Base-by-base conservation (phyloP, 2,888 invertebrate species). In the Metacarcinus magister region DNA sequence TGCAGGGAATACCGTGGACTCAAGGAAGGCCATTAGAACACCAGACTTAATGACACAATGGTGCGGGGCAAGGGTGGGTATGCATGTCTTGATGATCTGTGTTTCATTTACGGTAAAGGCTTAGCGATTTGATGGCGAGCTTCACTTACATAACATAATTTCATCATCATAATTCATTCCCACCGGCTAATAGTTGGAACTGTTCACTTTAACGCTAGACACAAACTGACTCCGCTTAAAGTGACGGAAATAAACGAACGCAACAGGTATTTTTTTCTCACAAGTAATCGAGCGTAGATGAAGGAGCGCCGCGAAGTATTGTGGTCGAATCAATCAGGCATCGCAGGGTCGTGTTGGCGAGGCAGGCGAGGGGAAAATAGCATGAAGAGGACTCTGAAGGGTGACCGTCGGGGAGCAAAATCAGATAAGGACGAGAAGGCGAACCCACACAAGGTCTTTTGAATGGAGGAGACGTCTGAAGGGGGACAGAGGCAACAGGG, bases 381-480 rank as follows among this genome's bases (percentile, higher is more conserved):
- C 32, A 87, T 13, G 10, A 87, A 39, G 13, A 87, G 32, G 39
- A 39, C 16, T 87, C 39, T 87, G 87, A 87, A 16, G 39, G 87
- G 39, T 87, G 87, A 87, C 39, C 87, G 87, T 13, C 32, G 10
- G 39, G 39, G 32, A 87, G 16, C 87, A 32, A 75, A 39, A 87
- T 87, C 87, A 87, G 87, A 87, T 87, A 87, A 87, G 87, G 39
- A 39, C 87, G 87, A 32, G 39, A 39, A 87, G 87, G 0, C 32
- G 87, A 39, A 87, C 87, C 87, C 87, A 39, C 32, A 87, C 87
- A 87, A 87, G 87, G 39, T 39, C 87, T 39, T 82, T 87, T 87
- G 87, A 87, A 87, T 32, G 39, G 87, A 32, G 39, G 39, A 39
- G 87, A 39, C 87, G 28, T 75, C 75, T 75, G 75, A 75, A 75